Evolutionary conservation across 2,888 invertebrate genomes (phyloP), one percentile per base, ranked within the genome.

Genomic region (Cantharis lateralis): DNA sequence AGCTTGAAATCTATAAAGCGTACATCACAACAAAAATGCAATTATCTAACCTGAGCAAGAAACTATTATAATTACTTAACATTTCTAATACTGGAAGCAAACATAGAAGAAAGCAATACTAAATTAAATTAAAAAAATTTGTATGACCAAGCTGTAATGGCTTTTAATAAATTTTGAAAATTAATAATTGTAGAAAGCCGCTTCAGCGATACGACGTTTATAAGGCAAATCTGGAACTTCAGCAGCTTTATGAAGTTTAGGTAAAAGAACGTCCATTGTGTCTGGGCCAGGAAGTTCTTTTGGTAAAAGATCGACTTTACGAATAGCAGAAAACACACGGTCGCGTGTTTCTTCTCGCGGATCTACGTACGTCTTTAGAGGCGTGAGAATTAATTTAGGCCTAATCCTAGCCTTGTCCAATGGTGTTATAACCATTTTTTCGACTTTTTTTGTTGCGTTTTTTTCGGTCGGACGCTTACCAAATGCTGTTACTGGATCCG

Each of bases 401-500:
- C 89, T 89, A 85, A 94, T 93, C 87, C 91, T 91, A 83, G 92
- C 93, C 81, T 90, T 88, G 84, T 91, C 90, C 81, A 90, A 89
- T 24, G 91, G 91, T 70, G 91, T 90, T 82, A 91, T 88, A 83
- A 91, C 88, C 83, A 88, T 84, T 77, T 83, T 84, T 84, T 87
- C 82, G 84, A 86, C 84, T 70, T 74, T 78, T 68, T 81, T 75
- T 74, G 28, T 75, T 74, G 84, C 85, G 80, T 80, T 82, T 72
- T 79, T 75, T 66, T 84, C 78, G 68, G 77, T 18, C 7, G 78
- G 71, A 84, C 92, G 92, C 80, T 92, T 92, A 71, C 96, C 96
- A 91, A 93, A 95, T 81, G 95, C 96, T 82, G 96, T 95, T 87
- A 95, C 92, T 81, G 95, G 95, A 87, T 95, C 95, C 82, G 95